Percentiles rank a stretch among this genome's conserved stretches.
phyloP scores from a whole-genome alignment of 2,113 vertebrate genomes.

The Elanoides forficatus region DNA sequence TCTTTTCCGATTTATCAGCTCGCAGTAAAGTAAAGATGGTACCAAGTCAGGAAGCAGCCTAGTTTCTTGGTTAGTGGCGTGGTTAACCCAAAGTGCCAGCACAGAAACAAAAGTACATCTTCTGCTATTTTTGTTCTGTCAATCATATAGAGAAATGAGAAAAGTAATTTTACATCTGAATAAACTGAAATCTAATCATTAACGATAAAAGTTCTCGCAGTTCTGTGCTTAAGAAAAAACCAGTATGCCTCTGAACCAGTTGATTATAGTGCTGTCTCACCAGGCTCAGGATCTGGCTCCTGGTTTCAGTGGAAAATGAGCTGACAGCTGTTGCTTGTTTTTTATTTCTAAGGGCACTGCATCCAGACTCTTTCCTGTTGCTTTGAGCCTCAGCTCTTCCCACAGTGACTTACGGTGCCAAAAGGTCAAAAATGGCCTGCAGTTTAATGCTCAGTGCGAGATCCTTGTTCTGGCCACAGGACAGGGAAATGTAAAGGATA shows the following conservation, averaged over 20 bases:
- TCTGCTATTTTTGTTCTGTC: neutral
- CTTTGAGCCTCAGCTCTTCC: neutral
- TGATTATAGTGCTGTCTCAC: neutral
- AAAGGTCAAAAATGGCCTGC: neutral
- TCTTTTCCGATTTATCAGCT: neutral
- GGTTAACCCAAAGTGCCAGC: neutral
- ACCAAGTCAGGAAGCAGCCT: neutral
- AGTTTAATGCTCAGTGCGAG: neutral
- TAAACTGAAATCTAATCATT: neutral
- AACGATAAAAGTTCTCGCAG: neutral
- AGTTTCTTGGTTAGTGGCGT: neutral
- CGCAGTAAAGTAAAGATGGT: neutral
- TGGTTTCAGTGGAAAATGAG: neutral
- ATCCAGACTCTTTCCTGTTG: neutral
- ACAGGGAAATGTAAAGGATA: neutral
- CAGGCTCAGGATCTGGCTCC: neutral
- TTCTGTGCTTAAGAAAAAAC: neutral
- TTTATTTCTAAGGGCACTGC: neutral
- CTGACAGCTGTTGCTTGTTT: neutral
- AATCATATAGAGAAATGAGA: neutral
- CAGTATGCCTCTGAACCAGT: neutral
- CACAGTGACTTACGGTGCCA: neutral
- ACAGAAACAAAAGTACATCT: neutral
- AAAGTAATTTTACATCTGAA: neutral
- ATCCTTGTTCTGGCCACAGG: neutral